Percentiles rank a stretch among this genome's conserved stretches.
Conservation (phyloP, 2,113 vertebrate species). For the Oophaga pumilio region DNA sequence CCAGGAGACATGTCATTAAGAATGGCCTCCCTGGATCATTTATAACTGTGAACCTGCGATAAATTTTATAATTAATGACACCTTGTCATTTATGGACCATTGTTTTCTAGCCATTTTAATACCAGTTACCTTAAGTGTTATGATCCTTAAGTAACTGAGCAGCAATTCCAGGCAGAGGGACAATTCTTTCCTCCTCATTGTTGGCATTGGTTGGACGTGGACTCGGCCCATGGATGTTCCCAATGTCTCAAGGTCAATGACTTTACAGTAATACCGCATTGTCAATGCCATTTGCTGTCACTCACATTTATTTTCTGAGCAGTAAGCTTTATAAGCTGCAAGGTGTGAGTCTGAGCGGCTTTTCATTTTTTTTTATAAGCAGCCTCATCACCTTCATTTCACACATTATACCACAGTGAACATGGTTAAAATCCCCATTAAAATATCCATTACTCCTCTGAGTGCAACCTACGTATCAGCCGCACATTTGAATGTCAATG, state of each 20-base stretch:
- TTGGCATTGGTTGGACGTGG: constrained; percentile 10
- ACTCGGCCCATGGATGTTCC: constrained; percentile 30
- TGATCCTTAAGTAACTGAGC: constrained; percentile 55
- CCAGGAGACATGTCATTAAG: constrained; percentile 68
- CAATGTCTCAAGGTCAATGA: constrained; percentile 54
- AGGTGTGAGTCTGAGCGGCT: constrained; percentile 1
- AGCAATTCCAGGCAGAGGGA: constrained; percentile 56
- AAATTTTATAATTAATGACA: constrained; percentile 64
- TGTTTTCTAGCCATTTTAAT: constrained; percentile 62
- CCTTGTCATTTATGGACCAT: constrained; percentile 60
- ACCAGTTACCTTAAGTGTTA: constrained; percentile 61
- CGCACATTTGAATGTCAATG: not conserved
- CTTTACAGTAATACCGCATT: constrained; percentile 32
- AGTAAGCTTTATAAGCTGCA: constrained; percentile 9
- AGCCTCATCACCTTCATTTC: constrained; percentile 48
- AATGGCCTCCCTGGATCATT: constrained; percentile 58
- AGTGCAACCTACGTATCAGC: not conserved
- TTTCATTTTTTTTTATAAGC: constrained; percentile 8
- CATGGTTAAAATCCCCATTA: constrained; percentile 47
- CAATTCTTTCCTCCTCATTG: constrained; percentile 13
- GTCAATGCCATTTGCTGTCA: not conserved
- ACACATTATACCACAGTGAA: constrained; percentile 36
- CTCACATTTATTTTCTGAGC: constrained; percentile 9
- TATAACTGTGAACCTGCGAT: constrained; percentile 22
- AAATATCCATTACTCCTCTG: constrained; percentile 20